These are phyloP conservation scores for Bradypodion pumilum DNA, from an alignment of 2,797 vertebrate genomes.

Conservation along the genomic window DNA sequence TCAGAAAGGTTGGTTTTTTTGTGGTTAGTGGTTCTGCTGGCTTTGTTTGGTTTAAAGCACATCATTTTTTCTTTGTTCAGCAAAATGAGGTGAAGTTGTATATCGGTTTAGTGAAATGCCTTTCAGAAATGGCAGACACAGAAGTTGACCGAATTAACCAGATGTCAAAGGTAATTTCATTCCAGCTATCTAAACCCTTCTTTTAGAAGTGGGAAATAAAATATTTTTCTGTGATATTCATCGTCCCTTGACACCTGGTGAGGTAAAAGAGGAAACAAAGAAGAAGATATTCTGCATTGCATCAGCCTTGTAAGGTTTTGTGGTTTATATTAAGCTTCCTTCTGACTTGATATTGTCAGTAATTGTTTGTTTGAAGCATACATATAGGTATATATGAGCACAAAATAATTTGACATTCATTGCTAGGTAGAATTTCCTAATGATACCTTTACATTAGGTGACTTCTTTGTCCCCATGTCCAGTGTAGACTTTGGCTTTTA, in stretches of 20 bases:
- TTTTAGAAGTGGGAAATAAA: neutral
- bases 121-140: conserved; percentile 88
- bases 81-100: conserved; percentile 83
- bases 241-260: too few species aligned
- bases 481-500: neutral
- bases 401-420: neutral
- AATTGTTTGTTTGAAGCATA: neutral
- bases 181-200: conserved; percentile 2
- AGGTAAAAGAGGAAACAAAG: too few species aligned
- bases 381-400: neutral
- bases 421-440: neutral
- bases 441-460: neutral
- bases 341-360: neutral
- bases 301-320: neutral
- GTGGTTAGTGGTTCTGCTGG: conserved; percentile 10
- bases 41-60: conserved; percentile 14
- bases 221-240: too few species aligned
- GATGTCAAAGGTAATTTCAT: conserved; percentile 83
- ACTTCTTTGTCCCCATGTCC: neutral
- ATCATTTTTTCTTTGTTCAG: conserved; percentile 71
- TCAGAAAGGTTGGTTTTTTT: neutral
- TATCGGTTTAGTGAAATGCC: conserved; percentile 81
- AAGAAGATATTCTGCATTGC: neutral
- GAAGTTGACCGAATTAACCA: conserved; percentile 80
- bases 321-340: too few species aligned